Percentiles rank a stretch among this genome's conserved stretches.
These are phyloP conservation scores for Acleris holmiana DNA, from an alignment of 2,888 invertebrate genomes.

Conservation along the genomic window DNA sequence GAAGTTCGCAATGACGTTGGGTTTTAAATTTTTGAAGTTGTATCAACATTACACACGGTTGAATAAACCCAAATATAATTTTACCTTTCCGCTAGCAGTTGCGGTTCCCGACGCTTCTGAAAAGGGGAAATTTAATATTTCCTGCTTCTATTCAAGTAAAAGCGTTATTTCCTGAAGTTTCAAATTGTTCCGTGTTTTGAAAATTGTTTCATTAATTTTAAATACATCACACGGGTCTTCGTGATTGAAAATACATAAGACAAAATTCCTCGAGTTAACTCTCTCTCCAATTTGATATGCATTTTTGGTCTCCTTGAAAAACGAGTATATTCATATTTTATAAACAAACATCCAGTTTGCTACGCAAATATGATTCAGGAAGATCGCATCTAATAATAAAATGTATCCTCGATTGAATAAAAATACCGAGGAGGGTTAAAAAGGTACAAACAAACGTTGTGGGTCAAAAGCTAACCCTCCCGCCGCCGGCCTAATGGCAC, in stretches of 20 bases:
- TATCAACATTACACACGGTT: slow-evolving; percentile 3
- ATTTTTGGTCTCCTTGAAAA: no score
- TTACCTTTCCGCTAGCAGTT: slow-evolving; percentile 10
- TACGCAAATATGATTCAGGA: slow-evolving; percentile 17
- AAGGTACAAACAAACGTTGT: slow-evolving; percentile 29
- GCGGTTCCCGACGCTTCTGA: slow-evolving; percentile 19
- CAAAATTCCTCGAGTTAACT: no score
- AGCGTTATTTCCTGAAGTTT: slow-evolving; percentile 18
- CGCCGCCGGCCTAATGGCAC: slow-evolving; percentile 11
- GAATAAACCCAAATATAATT: slow-evolving; percentile 2
- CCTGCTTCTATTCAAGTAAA: slow-evolving; percentile 10
- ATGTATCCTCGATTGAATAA: slow-evolving; percentile 33
- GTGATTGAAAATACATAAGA: no score
- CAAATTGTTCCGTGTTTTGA: background rate
- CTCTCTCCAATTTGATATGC: no score
- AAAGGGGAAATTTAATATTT: slow-evolving; percentile 30
- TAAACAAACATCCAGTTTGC: slow-evolving; percentile 20
- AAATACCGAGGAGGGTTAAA: slow-evolving; percentile 22
- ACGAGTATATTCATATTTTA: background rate
- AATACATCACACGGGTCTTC: no score
- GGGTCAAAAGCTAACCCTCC: slow-evolving; percentile 24
- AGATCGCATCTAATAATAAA: slow-evolving; percentile 14
- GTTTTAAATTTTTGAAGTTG: no score
- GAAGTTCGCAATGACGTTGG: no score
- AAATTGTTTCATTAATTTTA: slow-evolving; percentile 1